Conservation (phyloP, 2,113 vertebrate species). For the Poeciliopsis retropinna region DNA sequence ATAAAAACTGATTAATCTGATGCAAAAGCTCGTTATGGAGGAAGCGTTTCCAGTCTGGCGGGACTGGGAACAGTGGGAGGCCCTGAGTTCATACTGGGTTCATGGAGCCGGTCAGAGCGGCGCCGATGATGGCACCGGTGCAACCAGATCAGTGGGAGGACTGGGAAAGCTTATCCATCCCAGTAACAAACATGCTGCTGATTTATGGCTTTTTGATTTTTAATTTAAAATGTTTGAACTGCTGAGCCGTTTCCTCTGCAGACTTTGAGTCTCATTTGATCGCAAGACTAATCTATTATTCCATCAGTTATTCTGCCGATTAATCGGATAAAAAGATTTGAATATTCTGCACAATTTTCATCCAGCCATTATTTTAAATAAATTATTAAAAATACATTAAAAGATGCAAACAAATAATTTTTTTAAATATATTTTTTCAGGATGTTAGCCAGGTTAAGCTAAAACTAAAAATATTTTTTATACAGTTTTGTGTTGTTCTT, state of each 20-base stretch:
- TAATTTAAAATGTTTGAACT: not conserved
- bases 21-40: not conserved
- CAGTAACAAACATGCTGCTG: not conserved
- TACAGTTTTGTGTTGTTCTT: too few species aligned
- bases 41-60: not conserved
- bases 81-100: not conserved
- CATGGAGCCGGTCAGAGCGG: not conserved
- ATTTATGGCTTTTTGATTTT: conserved; percentile 1
- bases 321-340: too few species aligned
- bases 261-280: not conserved
- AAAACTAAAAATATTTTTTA: too few species aligned
- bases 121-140: not conserved
- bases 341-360: too few species aligned
- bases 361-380: too few species aligned
- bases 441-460: too few species aligned
- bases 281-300: too few species aligned
- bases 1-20: not conserved
- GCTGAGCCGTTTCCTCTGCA: conserved; percentile 1
- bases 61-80: not conserved
- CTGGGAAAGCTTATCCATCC: not conserved
- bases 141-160: not conserved
- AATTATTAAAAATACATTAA: too few species aligned
- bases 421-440: too few species aligned
- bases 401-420: too few species aligned
- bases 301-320: too few species aligned